Evolutionary conservation across 2,888 invertebrate genomes (phyloP), one percentile per base, ranked within the genome.

Genomic region (Leptopterna dolabrata): DNA sequence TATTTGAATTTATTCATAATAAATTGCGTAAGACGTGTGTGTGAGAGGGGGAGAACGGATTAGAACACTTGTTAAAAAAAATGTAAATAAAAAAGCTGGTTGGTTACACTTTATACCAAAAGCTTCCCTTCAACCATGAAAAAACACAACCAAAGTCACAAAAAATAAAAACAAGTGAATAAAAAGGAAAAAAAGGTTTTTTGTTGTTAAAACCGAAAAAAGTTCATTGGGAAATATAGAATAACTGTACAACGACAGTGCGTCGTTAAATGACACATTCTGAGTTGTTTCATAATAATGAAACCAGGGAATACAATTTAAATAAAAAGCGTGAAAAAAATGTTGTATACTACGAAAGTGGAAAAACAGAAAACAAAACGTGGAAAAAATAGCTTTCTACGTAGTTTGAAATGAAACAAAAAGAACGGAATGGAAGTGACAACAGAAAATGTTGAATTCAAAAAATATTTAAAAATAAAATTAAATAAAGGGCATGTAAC

Each of bases 51-150:
- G 83, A 70, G 30, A 36, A 51, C 19, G 45, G 83, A 85, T 85
- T 85, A 85, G 76, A 85, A 85, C 85, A 85, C 76, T 71, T 73
- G 85, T 85, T 85, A 85, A 85, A 83, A 76, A 85, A 85, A 73
- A 47, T 73, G 71, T 30, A 85, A 43, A 27, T 43, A 82, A 83
- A 83, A 82, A 83, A 85, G 85, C 85, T 73, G 85, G 47, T 85
- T 71, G 83, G 85, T 85, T 85, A 85, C 73, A 43, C 85, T 85
- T 73, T 78, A 55, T 86, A 78, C 76, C 86, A 86, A 86, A 51
- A 76, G 76, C 76, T 55, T 78, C 78, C 86, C 78, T 55, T 78
- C 80, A 86, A 86, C 80, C 86, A 78, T 55, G 51, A 78, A 71
- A 76, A 85, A 45, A 78, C 45, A 51, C 55, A 76, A 76, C 27